Evolutionary conservation across 2,888 invertebrate genomes (phyloP), one percentile per base, ranked within the genome.

Genomic region (Drosophila bunnanda): DNA sequence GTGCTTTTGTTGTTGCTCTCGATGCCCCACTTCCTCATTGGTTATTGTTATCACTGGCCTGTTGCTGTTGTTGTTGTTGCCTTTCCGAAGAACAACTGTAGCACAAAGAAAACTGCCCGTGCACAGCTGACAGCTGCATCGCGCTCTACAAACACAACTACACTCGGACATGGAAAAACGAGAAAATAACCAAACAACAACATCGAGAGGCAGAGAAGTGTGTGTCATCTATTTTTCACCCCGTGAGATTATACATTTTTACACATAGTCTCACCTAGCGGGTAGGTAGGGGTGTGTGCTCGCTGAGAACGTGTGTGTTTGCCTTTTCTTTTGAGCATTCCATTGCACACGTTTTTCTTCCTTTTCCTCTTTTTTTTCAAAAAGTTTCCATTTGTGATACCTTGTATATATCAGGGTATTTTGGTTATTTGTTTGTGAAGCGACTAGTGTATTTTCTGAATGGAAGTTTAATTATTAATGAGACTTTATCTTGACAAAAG

Each of bases 41-140:
- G 77, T 59, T 68, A 82, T 87, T 88, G 88, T 84, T 82, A 85
- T 82, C 88, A 87, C 75, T 79, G 65, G 60, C 15, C 6, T 30
- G 5, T 12, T 59, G 30, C 39, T 25, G 56, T 46, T 62, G 20
- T 53, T 61, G 20, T 53, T 64, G 65, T 73, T 69, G 39, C 28
- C 68, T 32, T 34, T 70, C 52, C 64, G 66, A 64, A 60, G 74
- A 79, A 79, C 67, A 77, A 82, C 67, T 71, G 57, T 65, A 70
- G 52, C 77, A 79, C 79, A 82, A 82, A 82, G 85, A 74, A 77
- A 78, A 77, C 82, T 77, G 46, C 62, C 70, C 77, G 69, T 56
- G 68, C 82, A 85, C 82, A 82, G 88, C 85, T 82, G 82, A 76
- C 86, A 84, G 88, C 88, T 87, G 85, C 79, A 70, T n/a, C 48